These are phyloP conservation scores for Tragelaphus eurycerus DNA, from an alignment of 2,797 vertebrate species.

Conservation along the genomic window DNA sequence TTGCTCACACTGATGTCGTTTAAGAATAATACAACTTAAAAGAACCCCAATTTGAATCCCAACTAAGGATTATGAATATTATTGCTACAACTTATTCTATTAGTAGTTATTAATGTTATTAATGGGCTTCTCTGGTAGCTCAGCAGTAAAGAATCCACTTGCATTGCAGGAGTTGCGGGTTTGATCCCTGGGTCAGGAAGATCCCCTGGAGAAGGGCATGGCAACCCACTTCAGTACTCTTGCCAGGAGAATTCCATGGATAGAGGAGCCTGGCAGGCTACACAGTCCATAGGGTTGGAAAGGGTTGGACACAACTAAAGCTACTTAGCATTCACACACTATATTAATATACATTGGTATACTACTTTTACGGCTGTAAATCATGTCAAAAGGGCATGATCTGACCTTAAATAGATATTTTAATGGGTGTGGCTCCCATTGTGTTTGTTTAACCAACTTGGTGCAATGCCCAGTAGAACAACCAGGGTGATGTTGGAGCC, in stretches of 20 bases:
- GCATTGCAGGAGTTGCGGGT: not conserved
- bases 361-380: conserved; percentile 32
- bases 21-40: not conserved
- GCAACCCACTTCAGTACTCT: not conserved
- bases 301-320: not conserved
- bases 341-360: not conserved
- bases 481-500: not conserved
- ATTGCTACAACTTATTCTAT: not conserved
- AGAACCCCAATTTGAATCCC: not conserved
- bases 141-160: not conserved
- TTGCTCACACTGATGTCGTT: not conserved
- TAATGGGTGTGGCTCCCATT: not conserved
- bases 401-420: conserved; percentile 24
- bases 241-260: not conserved
- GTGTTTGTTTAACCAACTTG: conserved; percentile 74
- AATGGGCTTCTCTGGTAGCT: not conserved
- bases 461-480: conserved; percentile 62
- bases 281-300: not conserved
- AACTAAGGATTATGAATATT: not conserved
- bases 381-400: conserved; percentile 39
- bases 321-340: not conserved
- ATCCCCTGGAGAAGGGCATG: not conserved
- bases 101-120: not conserved
- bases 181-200: not conserved
- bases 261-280: not conserved